phyloP scores from a whole-genome alignment of 2,113 vertebrate species.

The Calyptomena viridis region DNA sequence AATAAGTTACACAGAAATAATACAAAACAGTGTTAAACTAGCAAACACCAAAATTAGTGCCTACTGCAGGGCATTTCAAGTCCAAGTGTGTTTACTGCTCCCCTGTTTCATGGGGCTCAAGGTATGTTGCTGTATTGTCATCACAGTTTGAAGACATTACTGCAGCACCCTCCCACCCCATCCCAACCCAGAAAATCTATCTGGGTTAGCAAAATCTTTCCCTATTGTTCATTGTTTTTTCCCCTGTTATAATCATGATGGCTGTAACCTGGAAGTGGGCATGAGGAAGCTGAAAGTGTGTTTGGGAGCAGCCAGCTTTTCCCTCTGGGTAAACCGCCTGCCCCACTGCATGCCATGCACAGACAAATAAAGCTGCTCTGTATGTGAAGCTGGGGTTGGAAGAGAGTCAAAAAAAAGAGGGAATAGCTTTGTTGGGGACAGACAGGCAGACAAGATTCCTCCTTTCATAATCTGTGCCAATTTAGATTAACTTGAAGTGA shows the following conservation, averaged over 20 bases:
- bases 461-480: neutral
- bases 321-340: neutral
- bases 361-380: neutral
- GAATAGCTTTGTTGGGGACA: neutral
- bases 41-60: neutral
- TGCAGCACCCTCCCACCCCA: neutral
- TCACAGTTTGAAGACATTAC: neutral
- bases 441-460: neutral
- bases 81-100: neutral
- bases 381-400: neutral
- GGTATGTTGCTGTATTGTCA: no score
- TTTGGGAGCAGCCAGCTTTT: neutral
- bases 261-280: neutral
- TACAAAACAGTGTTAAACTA: neutral
- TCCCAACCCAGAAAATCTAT: neutral
- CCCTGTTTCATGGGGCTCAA: neutral
- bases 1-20: neutral
- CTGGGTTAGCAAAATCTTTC: neutral
- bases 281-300: accelerated
- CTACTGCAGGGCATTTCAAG: neutral
- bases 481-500: conserved; percentile 31
- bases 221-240: neutral
- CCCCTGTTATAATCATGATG: neutral
- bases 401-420: neutral
- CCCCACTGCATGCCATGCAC: neutral